phyloP scores from a whole-genome alignment of 2,797 vertebrate species.

The Lophius americanus region DNA sequence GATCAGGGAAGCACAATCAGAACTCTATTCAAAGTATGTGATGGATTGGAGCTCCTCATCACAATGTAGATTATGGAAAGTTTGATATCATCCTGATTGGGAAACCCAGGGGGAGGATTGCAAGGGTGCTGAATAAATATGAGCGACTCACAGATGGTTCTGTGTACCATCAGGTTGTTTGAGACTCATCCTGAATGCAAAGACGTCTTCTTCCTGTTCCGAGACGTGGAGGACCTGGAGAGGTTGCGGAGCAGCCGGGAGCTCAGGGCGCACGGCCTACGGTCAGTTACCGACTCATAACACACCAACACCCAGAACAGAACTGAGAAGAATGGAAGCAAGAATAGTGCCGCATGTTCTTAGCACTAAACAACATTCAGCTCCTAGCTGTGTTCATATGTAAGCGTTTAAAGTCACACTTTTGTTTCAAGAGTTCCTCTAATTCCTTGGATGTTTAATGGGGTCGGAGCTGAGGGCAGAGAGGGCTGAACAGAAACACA shows the following conservation, averaged over 20 bases:
- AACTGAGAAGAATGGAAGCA: no score
- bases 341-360: no score
- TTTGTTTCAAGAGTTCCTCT: no score
- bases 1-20: constrained; percentile 38
- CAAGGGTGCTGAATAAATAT: constrained; percentile 24
- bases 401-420: no score
- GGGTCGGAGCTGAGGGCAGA: no score
- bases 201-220: constrained; percentile 86
- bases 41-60: constrained; percentile 2
- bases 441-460: no score
- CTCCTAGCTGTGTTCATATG: no score
- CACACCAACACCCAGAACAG: not conserved
- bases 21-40: constrained; percentile 34
- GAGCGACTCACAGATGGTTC: constrained; percentile 43
- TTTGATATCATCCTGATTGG: constrained; percentile 5
- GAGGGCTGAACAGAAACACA: no score
- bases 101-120: constrained; percentile 13
- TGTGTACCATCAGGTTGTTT: constrained; percentile 80
- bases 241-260: constrained; percentile 80
- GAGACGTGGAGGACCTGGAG: constrained; percentile 85
- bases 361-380: not conserved
- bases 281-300: constrained; percentile 65
- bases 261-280: constrained; percentile 81
- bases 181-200: constrained; percentile 88
- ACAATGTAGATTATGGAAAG: constrained; percentile 5